These are phyloP conservation scores for Trachelus tabidus DNA, from an alignment of 2,888 invertebrate genomes.

Conservation along the genomic window DNA sequence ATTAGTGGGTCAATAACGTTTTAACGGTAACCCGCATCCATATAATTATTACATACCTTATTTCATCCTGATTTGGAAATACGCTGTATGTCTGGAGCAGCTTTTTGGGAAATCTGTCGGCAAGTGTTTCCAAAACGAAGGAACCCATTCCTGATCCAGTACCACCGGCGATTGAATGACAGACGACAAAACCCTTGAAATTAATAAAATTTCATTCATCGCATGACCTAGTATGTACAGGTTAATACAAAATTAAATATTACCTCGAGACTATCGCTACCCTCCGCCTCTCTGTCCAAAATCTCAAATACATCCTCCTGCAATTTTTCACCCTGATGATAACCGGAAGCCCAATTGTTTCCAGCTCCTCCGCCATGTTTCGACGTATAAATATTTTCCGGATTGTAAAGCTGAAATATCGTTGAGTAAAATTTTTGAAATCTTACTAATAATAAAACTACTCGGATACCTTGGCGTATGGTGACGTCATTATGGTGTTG, in stretches of 20 bases:
- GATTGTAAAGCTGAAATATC: constrained; percentile 84
- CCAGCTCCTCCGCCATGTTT: constrained; percentile 99
- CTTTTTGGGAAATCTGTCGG: constrained; percentile 97
- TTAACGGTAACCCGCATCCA: background rate
- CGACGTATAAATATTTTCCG: constrained; percentile 95
- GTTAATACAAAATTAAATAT: background rate
- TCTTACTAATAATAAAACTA: background rate
- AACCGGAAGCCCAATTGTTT: constrained; percentile 99
- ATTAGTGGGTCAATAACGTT: background rate
- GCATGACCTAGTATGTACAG: background rate
- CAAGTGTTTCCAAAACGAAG: constrained; percentile 87
- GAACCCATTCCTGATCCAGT: constrained; percentile 99
- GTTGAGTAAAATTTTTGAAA: background rate
- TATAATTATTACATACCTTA: constrained; percentile 70
- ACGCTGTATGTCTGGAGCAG: constrained; percentile 98
- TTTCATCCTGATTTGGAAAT: constrained; percentile 97
- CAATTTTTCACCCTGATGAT: constrained; percentile 89
- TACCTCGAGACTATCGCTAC: constrained; percentile 96
- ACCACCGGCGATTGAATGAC: constrained; percentile 99
- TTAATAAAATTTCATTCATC: constrained; percentile 30
- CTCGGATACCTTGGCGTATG: constrained; percentile 83
- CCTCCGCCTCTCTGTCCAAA: constrained; percentile 97
- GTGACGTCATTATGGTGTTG: constrained; percentile 93
- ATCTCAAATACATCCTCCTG: constrained; percentile 98
- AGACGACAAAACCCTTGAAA: constrained; percentile 92